phyloP scores from a whole-genome alignment of 2,888 invertebrate genomes.

The Dryocosmus kuriphilus region DNA sequence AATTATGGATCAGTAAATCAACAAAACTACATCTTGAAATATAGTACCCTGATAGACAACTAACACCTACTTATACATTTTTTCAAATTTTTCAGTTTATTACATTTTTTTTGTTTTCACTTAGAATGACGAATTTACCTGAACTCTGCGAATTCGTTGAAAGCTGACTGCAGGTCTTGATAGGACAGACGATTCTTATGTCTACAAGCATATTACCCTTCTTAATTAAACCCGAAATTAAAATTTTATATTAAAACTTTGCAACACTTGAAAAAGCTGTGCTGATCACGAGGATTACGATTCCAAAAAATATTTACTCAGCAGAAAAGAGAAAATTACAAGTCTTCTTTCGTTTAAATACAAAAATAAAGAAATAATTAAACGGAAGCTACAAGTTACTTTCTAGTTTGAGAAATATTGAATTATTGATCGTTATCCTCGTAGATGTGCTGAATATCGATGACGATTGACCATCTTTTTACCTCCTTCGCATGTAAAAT shows the following conservation, averaged over 20 bases:
- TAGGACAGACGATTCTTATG: conserved; percentile 88
- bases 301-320: not conserved
- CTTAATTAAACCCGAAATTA: conserved; percentile 54
- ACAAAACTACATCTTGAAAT: too few relatives aligned
- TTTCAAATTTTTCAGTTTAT: not conserved
- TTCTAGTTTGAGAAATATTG: not conserved
- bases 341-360: too few relatives aligned
- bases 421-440: conserved; percentile 24
- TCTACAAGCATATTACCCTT: conserved; percentile 80
- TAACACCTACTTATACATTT: too few relatives aligned
- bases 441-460: not conserved
- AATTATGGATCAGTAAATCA: too few relatives aligned
- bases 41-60: too few relatives aligned
- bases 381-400: not conserved
- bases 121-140: conserved; percentile 79
- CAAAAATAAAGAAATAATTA: too few relatives aligned
- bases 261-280: conserved; percentile 9
- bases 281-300: conserved; percentile 18
- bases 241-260: conserved; percentile 46
- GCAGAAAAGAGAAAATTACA: not conserved
- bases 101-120: conserved; percentile 39
- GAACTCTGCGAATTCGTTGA: conserved; percentile 87
- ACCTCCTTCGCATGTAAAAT: not conserved
- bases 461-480: conserved; percentile 37
- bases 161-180: conserved; percentile 87